phyloP scores from a whole-genome alignment of 2,113 vertebrate species.

The Arizona elegans region DNA sequence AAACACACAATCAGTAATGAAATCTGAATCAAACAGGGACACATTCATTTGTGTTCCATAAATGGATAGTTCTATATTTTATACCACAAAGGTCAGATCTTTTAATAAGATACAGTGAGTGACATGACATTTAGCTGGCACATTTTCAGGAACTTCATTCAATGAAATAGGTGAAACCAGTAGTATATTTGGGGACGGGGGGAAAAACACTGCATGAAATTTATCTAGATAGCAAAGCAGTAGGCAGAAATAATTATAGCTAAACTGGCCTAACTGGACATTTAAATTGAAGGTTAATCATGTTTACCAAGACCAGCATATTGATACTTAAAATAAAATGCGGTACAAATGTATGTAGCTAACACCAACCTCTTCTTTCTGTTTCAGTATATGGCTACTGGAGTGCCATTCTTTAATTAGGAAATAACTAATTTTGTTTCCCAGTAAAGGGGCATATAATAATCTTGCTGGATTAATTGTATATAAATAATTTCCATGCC shows the following conservation, averaged over 20 bases:
- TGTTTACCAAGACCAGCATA: constrained; percentile 15
- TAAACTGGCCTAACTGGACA: neutral
- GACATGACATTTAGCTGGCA: constrained; percentile 21
- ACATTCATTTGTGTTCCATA: neutral
- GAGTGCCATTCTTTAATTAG: neutral
- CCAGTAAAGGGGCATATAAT: neutral
- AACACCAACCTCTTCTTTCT: neutral
- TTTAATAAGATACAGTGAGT: constrained; percentile 33
- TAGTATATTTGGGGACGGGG: neutral
- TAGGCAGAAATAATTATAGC: neutral
- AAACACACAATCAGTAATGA: neutral
- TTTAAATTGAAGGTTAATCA: neutral
- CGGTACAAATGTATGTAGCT: neutral
- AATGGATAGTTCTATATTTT: neutral
- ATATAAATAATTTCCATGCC: neutral
- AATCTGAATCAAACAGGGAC: neutral
- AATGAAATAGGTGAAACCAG: constrained; percentile 5
- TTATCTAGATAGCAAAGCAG: neutral
- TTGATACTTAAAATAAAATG: neutral
- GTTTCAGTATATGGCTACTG: neutral
- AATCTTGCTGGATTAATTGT: neutral
- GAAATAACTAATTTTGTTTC: neutral
- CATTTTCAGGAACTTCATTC: constrained; percentile 34
- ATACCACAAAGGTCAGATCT: constrained; percentile 6
- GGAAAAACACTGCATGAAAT: constrained; percentile 18